phyloP scores from a whole-genome alignment of 2,888 invertebrate species.

The Lissocephala sabroskyi region DNA sequence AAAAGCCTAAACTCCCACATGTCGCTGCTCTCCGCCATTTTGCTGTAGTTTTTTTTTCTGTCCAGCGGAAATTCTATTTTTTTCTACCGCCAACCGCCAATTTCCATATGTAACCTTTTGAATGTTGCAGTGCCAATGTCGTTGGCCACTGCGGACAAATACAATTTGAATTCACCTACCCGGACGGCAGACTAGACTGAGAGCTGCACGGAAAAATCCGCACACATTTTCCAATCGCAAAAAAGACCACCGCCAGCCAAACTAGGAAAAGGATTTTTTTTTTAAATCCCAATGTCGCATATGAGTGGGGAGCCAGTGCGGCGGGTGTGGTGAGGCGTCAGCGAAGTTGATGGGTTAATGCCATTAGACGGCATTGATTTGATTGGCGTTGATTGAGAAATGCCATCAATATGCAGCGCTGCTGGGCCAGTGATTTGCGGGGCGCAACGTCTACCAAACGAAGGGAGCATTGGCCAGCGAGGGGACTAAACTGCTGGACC shows the following conservation, averaged over 20 bases:
- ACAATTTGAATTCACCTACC: constrained; percentile 35
- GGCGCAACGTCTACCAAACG: no score
- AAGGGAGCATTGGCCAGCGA: not conserved
- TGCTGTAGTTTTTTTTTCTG: not conserved
- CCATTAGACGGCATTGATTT: constrained; percentile 67
- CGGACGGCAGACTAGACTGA: no score
- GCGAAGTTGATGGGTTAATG: constrained; percentile 62
- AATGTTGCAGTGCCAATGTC: constrained; percentile 51
- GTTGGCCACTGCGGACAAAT: constrained; percentile 41
- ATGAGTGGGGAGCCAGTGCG: constrained; percentile 5
- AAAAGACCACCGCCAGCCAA: not conserved
- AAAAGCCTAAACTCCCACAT: not conserved
- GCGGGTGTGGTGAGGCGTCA: constrained; percentile 17
- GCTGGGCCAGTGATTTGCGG: not conserved
- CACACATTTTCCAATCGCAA: constrained; percentile 50
- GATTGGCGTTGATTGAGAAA: constrained; percentile 68
- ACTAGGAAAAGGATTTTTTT: constrained; percentile 19
- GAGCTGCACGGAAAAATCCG: constrained; percentile 16
- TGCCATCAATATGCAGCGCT: constrained; percentile 43
- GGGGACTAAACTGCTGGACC: constrained; percentile 3
- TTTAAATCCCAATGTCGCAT: constrained; percentile 12
- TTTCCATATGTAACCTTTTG: constrained; percentile 46
- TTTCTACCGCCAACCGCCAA: constrained; percentile 32
- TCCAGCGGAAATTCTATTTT: not conserved
- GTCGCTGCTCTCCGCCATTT: no score